A percentile compares a stretch with the other conserved stretches of the same genome.
phyloP scores from a whole-genome alignment of 2,797 vertebrate species.

The Tangara arthus region DNA sequence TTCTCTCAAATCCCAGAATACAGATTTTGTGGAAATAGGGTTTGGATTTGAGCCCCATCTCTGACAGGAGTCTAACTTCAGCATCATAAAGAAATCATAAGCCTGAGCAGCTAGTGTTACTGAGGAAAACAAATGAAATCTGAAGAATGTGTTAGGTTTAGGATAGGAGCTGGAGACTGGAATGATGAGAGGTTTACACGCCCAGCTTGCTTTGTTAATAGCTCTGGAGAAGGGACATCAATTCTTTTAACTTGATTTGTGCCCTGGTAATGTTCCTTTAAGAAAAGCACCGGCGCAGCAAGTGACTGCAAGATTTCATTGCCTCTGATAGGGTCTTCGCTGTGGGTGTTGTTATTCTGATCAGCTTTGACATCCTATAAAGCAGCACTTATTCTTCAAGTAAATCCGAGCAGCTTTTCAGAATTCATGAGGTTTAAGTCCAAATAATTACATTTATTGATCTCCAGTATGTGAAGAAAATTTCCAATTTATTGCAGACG shows the following conservation, averaged over 20 bases:
- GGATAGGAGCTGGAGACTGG: neutral
- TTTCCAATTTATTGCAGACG: constrained; percentile 55
- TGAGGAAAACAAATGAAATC: neutral
- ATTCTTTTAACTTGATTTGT: neutral
- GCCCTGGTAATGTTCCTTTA: constrained; percentile 3
- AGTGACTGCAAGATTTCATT: neutral
- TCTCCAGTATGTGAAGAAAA: constrained; percentile 56
- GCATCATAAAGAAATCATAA: neutral
- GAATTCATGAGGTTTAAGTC: constrained; percentile 68
- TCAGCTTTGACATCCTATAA: constrained; percentile 55
- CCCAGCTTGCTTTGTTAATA: neutral
- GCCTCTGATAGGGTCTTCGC: neutral
- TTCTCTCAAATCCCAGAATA: neutral
- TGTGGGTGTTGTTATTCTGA: constrained; percentile 53
- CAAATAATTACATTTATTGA: constrained; percentile 74
- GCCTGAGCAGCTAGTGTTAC: neutral
- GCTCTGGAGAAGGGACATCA: neutral
- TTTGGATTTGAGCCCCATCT: neutral
- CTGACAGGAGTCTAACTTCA: neutral
- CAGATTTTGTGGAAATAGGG: neutral
- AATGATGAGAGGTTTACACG: neutral
- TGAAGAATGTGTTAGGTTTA: neutral
- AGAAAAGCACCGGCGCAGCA: neutral
- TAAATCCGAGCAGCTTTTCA: constrained; percentile 58
- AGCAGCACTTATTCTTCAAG: constrained; percentile 53